Percentiles rank a stretch among this genome's conserved stretches.
Evolutionary conservation across 2,113 vertebrate species (phyloP).

Genomic region (Clarias magur): DNA sequence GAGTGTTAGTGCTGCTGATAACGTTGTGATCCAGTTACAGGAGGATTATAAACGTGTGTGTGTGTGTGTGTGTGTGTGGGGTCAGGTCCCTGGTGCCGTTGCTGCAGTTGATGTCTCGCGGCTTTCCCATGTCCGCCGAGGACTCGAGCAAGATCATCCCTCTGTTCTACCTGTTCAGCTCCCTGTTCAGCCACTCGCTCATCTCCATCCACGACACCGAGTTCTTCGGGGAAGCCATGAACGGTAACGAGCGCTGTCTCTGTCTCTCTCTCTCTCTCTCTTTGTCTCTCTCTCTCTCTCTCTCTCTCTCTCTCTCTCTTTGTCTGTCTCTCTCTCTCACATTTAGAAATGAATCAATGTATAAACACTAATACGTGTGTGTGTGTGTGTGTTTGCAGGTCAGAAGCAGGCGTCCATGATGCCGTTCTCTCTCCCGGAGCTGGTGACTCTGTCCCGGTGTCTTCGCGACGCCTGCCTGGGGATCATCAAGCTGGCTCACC

Average conservation of each 20-base stretch:
- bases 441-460: slow-evolving; percentile 89
- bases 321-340: no score
- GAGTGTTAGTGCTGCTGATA: slow-evolving; percentile 52
- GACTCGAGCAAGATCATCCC: slow-evolving; percentile 96
- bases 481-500: slow-evolving; percentile 96
- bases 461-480: slow-evolving; percentile 93
- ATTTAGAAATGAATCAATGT: background rate
- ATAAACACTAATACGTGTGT: background rate
- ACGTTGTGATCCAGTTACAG: background rate
- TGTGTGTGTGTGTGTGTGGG: background rate
- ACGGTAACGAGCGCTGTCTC: slow-evolving; percentile 72
- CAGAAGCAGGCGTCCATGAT: slow-evolving; percentile 91
- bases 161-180: slow-evolving; percentile 98
- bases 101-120: slow-evolving; percentile 92
- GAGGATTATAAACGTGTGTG: background rate
- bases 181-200: slow-evolving; percentile 95
- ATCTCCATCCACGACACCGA: slow-evolving; percentile 98
- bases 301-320: background rate
- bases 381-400: slow-evolving; percentile 64
- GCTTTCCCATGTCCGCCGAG: slow-evolving; percentile 93
- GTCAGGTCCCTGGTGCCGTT: slow-evolving; percentile 90
- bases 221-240: slow-evolving; percentile 90
- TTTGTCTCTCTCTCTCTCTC: background rate
- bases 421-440: slow-evolving; percentile 91
- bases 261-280: background rate